These are phyloP conservation scores for Napeogenes sylphis DNA, from an alignment of 2,888 invertebrate species.

Conservation along the genomic window DNA sequence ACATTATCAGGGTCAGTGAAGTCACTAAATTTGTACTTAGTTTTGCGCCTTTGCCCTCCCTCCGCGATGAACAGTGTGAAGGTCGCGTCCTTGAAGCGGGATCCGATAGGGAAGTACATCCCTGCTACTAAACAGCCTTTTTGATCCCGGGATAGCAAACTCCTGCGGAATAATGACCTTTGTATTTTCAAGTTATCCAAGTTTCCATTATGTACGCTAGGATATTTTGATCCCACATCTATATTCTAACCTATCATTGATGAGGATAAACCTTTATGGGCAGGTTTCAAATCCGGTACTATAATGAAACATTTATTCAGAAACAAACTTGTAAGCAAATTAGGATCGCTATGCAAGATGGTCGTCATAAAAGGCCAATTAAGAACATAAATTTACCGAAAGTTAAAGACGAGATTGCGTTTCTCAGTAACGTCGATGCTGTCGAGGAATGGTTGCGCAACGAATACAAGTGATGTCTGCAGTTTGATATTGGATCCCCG, in stretches of 20 bases:
- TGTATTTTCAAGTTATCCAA: too few species aligned
- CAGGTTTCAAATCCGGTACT: too few species aligned
- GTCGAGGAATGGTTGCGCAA: conserved; percentile 86
- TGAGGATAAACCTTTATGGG: too few species aligned
- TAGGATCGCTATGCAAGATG: too few species aligned
- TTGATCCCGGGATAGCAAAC: conserved; percentile 87
- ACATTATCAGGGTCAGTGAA: conserved; percentile 80
- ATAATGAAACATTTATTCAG: too few species aligned
- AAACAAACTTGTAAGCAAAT: too few species aligned
- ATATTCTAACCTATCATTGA: too few species aligned
- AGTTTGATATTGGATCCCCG: conserved; percentile 76
- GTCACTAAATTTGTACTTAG: conserved; percentile 85
- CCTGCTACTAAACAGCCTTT: conserved; percentile 91
- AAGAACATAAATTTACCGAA: conserved; percentile 59
- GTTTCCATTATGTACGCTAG: too few species aligned
- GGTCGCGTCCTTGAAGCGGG: conserved; percentile 71
- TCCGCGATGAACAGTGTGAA: conserved; percentile 89
- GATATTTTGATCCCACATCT: too few species aligned
- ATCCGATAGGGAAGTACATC: conserved; percentile 87
- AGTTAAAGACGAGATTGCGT: conserved; percentile 92
- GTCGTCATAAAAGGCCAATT: neutral
- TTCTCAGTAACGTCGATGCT: conserved; percentile 92
- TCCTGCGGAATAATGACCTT: conserved; percentile 63
- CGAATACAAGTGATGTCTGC: conserved; percentile 86
- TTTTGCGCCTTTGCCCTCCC: conserved; percentile 81